These are phyloP conservation scores for Liolophura sinensis DNA, from an alignment of 1,140 invertebrate species.

Conservation along the genomic window DNA sequence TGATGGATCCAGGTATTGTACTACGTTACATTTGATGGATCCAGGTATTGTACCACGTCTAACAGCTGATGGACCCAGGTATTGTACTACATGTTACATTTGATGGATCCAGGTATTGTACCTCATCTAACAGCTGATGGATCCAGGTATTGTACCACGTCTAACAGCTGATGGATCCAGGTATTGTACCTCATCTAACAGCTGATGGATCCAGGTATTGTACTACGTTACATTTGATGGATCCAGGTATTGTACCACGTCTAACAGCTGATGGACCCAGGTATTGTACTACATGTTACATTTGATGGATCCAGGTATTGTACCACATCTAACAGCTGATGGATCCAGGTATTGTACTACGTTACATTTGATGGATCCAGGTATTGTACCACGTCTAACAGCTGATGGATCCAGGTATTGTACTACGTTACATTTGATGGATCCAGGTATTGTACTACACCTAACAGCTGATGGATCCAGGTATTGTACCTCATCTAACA, in stretches of 20 bases:
- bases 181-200: too few species aligned
- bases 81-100: constrained; percentile 69
- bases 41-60: constrained; percentile 69
- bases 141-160: constrained; percentile 73
- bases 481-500: too few species aligned
- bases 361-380: constrained; percentile 71
- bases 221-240: too few species aligned
- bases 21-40: constrained; percentile 69
- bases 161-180: constrained; percentile 70
- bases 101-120: too few species aligned
- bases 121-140: too few species aligned
- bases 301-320: too few species aligned
- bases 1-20: constrained; percentile 71
- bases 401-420: constrained; percentile 61
- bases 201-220: too few species aligned
- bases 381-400: constrained; percentile 76
- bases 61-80: too few species aligned
- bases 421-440: not conserved
- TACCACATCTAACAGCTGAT: constrained; percentile 72
- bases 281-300: too few species aligned
- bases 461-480: too few species aligned
- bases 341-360: constrained; percentile 72
- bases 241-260: too few species aligned
- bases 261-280: not conserved
- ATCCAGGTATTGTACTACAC: too few species aligned